These are phyloP conservation scores for Phyllostomus hastatus DNA, from an alignment of 2,113 vertebrate species.

Conservation along the genomic window DNA sequence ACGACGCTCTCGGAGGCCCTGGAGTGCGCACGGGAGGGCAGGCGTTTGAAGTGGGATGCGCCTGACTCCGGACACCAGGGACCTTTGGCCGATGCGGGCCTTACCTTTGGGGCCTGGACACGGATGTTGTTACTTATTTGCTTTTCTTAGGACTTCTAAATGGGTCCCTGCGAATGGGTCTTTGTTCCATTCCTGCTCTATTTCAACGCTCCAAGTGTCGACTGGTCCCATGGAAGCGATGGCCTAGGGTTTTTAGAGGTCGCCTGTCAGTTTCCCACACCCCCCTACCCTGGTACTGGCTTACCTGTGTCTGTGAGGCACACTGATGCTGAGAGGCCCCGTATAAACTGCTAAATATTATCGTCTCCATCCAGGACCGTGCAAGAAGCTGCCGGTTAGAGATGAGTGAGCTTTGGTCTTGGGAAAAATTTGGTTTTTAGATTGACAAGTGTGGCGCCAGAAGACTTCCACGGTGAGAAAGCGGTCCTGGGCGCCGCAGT, in stretches of 20 bases:
- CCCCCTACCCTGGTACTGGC: background rate
- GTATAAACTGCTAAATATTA: background rate
- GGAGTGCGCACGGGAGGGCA: background rate
- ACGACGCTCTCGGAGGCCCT: background rate
- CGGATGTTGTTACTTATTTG: background rate
- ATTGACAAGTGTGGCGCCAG: background rate
- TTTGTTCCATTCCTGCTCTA: background rate
- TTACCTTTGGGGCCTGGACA: background rate
- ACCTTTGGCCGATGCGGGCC: background rate
- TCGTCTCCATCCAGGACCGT: background rate
- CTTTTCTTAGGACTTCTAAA: background rate
- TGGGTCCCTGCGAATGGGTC: background rate
- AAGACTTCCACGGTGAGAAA: background rate
- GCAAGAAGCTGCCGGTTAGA: background rate
- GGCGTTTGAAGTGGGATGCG: background rate
- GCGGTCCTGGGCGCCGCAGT: background rate
- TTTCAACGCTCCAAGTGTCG: background rate
- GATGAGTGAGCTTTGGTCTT: background rate
- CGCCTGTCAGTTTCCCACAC: background rate
- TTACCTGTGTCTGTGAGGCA: background rate
- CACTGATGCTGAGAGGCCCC: background rate
- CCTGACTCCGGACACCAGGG: background rate
- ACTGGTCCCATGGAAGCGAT: background rate
- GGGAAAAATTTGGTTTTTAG: constrained; percentile 8
- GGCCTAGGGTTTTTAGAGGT: background rate